phyloP scores from a whole-genome alignment of 1,140 invertebrate species.

The Drosophila ohnishii region DNA sequence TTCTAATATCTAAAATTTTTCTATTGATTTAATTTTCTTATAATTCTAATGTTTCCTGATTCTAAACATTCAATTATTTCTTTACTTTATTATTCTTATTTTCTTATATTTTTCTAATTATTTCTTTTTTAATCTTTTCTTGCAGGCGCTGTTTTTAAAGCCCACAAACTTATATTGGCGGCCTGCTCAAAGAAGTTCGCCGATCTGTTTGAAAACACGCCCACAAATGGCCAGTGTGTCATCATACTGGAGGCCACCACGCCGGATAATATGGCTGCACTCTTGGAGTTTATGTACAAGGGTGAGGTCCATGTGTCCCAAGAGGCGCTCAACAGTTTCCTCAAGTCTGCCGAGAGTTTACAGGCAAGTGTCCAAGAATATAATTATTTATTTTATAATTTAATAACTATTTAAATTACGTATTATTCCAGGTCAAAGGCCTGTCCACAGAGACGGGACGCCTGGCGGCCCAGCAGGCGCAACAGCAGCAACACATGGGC shows the following conservation, averaged over 20 bases:
- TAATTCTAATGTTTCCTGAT: neutral
- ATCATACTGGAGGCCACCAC: constrained; percentile 94
- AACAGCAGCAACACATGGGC: constrained; percentile 84
- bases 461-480: constrained; percentile 87
- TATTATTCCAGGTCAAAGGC: constrained; percentile 87
- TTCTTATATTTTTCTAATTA: neutral
- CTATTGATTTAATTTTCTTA: neutral
- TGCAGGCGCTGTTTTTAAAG: constrained; percentile 94
- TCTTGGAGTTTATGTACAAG: constrained; percentile 97
- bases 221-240: constrained; percentile 90
- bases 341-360: constrained; percentile 94
- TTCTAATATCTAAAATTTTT: too few species aligned
- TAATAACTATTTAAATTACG: too few species aligned
- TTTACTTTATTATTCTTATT: neutral
- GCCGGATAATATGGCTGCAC: constrained; percentile 93
- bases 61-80: neutral
- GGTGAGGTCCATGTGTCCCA: constrained; percentile 95
- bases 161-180: constrained; percentile 94
- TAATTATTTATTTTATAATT: too few species aligned
- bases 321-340: constrained; percentile 93
- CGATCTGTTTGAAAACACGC: constrained; percentile 94
- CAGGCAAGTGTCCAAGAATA: constrained; percentile 85
- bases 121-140: constrained; percentile 35
- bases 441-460: constrained; percentile 91
- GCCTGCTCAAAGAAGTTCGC: constrained; percentile 97